Evolutionary conservation across 2,888 invertebrate genomes (phyloP), one percentile per base, ranked within the genome.

Genomic region (Diaperis boleti): DNA sequence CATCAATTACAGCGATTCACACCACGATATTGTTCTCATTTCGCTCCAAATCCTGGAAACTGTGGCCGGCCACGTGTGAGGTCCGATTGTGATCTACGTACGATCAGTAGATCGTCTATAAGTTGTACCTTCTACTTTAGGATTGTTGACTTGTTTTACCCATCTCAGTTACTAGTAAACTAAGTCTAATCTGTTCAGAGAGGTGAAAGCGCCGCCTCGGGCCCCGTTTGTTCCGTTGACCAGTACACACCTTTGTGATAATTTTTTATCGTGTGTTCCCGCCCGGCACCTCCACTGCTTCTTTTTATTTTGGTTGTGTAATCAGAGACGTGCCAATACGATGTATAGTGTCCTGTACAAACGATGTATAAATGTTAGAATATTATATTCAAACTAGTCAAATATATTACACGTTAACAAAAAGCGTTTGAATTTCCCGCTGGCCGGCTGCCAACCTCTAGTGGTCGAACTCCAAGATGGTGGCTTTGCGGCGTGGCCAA

Each of bases 1-100:
- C 31, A 68, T 82, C 14, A 76, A 78, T 11, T 79, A 78, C 56
- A 71, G 70, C 15, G 72, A 76, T 14, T 77, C 78, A 5, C 75
- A 77, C 56, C 68, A 67, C 1, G 70, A 74, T 49, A 77, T 79
- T 15, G 70, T 66, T 55, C 61, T 64, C 13, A 74, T 78, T 14
- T 73, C 76, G 37, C 66, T 66, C 7, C 71, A 76, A 50, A 79
- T 80, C 31, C 62, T 79, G 59, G 71, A 77, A 44, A 76, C 75
- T 1, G 59, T 78, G 14, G 67, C 70, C 8, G 47, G 44, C 14
- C 47, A 62, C 26, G 37, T 61, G 26, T 54, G 41, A 50, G 8
- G 3, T 17, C 26, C 41, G 37, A 41, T 56, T 56, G 52, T 52
- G 52, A 52, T 52, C 22, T 54, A 11, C 18, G 20, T 29, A 47